Evolutionary conservation across 2,797 vertebrate genomes (phyloP).

Genomic region (Bryconaethiops microstoma): DNA sequence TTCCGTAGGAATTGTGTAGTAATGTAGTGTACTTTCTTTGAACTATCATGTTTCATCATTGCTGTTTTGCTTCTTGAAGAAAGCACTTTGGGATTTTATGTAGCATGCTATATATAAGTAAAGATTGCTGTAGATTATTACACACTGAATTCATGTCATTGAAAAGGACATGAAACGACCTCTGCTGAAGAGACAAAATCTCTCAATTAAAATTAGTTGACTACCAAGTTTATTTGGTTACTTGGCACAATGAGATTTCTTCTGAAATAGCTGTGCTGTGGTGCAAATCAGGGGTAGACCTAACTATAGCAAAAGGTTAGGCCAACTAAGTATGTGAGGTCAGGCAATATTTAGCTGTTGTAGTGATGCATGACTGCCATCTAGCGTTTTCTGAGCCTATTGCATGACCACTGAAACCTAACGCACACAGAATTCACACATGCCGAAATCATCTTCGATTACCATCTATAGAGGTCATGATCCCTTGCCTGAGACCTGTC

Average conservation of each 20-base stretch:
- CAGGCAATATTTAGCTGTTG: not conserved
- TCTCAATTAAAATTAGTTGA: not conserved
- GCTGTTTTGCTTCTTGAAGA: no score
- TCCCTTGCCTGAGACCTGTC: not conserved
- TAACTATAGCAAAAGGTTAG: constrained; percentile 17
- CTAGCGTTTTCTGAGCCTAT: constrained; percentile 35
- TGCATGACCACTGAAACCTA: constrained; percentile 1
- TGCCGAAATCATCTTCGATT: constrained; percentile 19
- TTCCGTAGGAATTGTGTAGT: no score
- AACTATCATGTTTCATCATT: no score
- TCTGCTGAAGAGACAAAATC: no score
- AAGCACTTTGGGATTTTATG: no score
- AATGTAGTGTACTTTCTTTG: no score
- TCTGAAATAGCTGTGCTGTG: not conserved
- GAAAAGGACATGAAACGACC: no score
- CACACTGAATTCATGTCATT: no score
- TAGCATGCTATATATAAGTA: no score
- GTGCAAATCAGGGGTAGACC: constrained; percentile 8
- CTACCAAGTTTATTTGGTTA: not conserved
- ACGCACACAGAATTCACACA: not conserved
- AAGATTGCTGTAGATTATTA: no score
- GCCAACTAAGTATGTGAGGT: not conserved
- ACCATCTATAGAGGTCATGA: constrained; percentile 18
- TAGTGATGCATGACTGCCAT: constrained; percentile 46
- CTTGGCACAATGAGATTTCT: not conserved